A percentile compares a stretch with the other conserved stretches of the same genome.
These are phyloP conservation scores for Xestia c-nigrum DNA, from an alignment of 2,888 invertebrate species.

Conservation along the genomic window DNA sequence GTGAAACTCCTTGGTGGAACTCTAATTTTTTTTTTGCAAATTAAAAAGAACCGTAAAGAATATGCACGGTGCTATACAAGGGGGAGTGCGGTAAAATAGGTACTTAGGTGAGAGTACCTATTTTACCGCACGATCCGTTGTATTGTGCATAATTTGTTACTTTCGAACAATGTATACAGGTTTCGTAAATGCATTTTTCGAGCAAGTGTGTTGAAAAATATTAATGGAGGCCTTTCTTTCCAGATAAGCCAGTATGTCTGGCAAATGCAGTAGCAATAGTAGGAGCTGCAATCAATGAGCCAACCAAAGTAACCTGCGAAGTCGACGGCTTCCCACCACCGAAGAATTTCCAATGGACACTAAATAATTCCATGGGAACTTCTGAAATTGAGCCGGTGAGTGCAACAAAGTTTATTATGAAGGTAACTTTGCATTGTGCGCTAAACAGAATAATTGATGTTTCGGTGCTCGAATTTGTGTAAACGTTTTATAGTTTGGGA, in stretches of 20 bases:
- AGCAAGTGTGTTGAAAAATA: too few relatives aligned
- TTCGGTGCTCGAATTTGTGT: constrained; percentile 35
- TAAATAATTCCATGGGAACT: constrained; percentile 96
- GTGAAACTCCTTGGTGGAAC: too few relatives aligned
- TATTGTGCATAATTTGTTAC: too few relatives aligned
- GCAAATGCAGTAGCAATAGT: constrained; percentile 94
- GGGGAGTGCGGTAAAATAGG: too few relatives aligned
- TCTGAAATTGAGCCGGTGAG: constrained; percentile 92
- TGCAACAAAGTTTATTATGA: constrained; percentile 40
- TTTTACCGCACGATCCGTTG: too few relatives aligned
- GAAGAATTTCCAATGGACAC: constrained; percentile 96
- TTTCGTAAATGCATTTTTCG: too few relatives aligned
- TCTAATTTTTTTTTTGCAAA: too few relatives aligned
- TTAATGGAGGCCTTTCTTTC: neutral
- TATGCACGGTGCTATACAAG: too few relatives aligned
- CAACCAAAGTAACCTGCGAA: constrained; percentile 94
- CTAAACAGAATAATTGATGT: constrained; percentile 54
- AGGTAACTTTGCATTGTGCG: constrained; percentile 41
- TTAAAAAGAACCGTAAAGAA: too few relatives aligned
- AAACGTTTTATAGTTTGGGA: constrained; percentile 18
- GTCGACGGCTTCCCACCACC: constrained; percentile 96
- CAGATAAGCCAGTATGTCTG: constrained; percentile 96
- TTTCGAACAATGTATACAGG: too few relatives aligned
- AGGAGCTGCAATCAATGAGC: constrained; percentile 95
- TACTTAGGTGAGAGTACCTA: too few relatives aligned